Evolutionary conservation across 2,888 invertebrate genomes (phyloP), one percentile per base, ranked within the genome.

Genomic region (Sarcophaga variegata): DNA sequence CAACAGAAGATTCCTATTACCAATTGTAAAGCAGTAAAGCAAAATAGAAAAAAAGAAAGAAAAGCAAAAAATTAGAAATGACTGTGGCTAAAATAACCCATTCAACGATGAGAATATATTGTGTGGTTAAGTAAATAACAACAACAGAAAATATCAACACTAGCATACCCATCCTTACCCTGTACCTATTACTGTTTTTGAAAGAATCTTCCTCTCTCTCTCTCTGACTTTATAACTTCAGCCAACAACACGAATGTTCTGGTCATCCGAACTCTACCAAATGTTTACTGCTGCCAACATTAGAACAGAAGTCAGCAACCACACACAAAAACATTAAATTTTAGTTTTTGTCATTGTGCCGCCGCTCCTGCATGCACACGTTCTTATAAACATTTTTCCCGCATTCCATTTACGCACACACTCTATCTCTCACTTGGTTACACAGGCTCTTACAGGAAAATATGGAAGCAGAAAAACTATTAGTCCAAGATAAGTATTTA

Each of bases 321-420:
- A 70, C 45, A 84, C 80, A 84, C 80, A 80, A 67, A 67, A 84
- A 80, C 64, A 79, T 84, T 80, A 75, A 75, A 25, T 79, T 75
- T 20, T 70, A 64, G 20, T n/a, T 82, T 79, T 79, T 80, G 67
- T 66, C 69, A 79, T 70, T 70, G 45, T 47, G 63, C n/a, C 77
- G 47, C 45, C 67, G 37, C 17, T 45, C n/a, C 8, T n/a, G 45
- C 27, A 37, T 10, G 45, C 47, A 47, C n/a, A 71, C 10, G 14
- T 25, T 45, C 8, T 10, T 17, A 71, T 14, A 71, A 27, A 66
- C 25, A 49, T 64, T 75, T 75, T 45, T 64, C n/a, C 75, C 60
- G 66, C 62, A 63, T 60, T 12, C n/a, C 47, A 20, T 66, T 77
- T 71, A 71, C 59, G 25, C 70, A 62, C 25, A 47, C n/a, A 59